A percentile compares a stretch with the other conserved stretches of the same genome.
Evolutionary conservation across 2,113 vertebrate genomes (phyloP).

Genomic region (Apodemus speciosus): DNA sequence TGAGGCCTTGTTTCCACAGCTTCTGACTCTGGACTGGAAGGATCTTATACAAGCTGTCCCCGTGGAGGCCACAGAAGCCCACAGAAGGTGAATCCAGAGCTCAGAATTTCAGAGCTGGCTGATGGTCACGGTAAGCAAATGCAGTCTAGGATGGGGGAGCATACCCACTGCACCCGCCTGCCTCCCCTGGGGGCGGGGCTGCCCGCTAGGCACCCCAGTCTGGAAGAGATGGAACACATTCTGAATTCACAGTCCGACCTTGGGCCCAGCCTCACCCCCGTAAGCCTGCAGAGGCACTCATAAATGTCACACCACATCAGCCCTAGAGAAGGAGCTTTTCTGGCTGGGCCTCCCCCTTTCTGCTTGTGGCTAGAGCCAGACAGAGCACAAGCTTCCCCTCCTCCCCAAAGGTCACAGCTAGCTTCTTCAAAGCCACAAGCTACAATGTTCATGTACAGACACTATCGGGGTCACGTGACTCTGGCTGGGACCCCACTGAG

Average conservation of each 20-base stretch:
- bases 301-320: conserved; percentile 51
- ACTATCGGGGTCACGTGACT: background rate
- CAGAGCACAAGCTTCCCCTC: conserved; percentile 49
- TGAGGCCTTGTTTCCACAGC: too few relatives aligned
- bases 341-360: background rate
- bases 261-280: too few relatives aligned
- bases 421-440: background rate
- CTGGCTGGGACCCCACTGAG: background rate
- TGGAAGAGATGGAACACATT: background rate
- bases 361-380: background rate
- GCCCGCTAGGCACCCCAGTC: background rate
- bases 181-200: background rate
- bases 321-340: conserved; percentile 52
- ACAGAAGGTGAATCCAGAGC: background rate
- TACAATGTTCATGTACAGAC: conserved; percentile 6
- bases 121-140: background rate
- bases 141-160: background rate
- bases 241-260: background rate
- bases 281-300: background rate
- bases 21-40: background rate
- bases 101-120: background rate
- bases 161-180: background rate
- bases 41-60: background rate
- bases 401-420: conserved; percentile 65
- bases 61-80: background rate